Evolutionary conservation across 2,888 invertebrate species (phyloP).

Genomic region (Melinaea menophilus): DNA sequence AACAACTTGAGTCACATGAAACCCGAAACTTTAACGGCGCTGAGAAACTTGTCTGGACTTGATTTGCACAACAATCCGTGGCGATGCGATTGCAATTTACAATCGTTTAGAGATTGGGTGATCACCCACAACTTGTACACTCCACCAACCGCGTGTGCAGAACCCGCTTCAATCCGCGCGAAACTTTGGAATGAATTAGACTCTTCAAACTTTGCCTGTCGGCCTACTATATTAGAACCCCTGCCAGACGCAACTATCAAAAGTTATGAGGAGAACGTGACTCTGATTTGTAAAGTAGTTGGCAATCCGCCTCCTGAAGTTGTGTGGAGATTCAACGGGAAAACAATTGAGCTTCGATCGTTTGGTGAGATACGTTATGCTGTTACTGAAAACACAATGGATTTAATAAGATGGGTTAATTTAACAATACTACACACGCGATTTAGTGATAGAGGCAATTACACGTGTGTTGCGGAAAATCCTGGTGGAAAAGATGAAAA

Average conservation of each 20-base stretch:
- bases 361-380: constrained; percentile 73
- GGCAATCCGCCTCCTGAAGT: constrained; percentile 88
- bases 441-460: constrained; percentile 83
- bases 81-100: constrained; percentile 92
- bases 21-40: constrained; percentile 81
- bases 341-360: constrained; percentile 74
- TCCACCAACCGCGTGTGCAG: constrained; percentile 84
- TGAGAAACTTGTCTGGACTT: constrained; percentile 84
- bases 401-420: constrained; percentile 80
- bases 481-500: constrained; percentile 88
- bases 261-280: constrained; percentile 83
- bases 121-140: constrained; percentile 86
- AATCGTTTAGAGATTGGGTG: constrained; percentile 87
- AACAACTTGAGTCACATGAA: constrained; percentile 85
- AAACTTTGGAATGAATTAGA: constrained; percentile 86
- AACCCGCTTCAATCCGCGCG: constrained; percentile 81
- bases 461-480: constrained; percentile 89
- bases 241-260: constrained; percentile 78
- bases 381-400: constrained; percentile 65
- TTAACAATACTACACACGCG: constrained; percentile 81
- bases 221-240: constrained; percentile 85
- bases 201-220: constrained; percentile 88
- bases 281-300: constrained; percentile 85
- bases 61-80: constrained; percentile 90
- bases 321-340: constrained; percentile 84